Conservation (phyloP, 2,797 vertebrate genomes). For the Sphenopsis melanotis region DNA sequence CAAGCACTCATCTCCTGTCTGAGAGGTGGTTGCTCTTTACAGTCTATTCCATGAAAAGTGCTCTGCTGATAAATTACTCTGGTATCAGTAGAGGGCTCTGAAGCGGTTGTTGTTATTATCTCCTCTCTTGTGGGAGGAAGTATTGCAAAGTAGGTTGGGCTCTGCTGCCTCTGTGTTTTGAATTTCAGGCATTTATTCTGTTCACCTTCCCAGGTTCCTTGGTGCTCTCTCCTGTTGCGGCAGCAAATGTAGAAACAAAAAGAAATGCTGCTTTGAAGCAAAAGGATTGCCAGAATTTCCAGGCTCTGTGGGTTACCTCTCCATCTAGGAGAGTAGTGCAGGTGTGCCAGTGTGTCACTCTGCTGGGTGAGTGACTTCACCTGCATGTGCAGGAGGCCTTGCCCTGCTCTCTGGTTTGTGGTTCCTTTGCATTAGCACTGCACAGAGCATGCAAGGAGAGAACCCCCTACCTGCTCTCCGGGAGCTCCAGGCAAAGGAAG, state of each 20-base stretch:
- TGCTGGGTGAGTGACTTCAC: background rate
- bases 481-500: background rate
- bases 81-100: background rate
- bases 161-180: background rate
- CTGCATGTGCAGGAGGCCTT: rapidly evolving
- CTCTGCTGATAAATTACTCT: background rate
- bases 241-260: background rate
- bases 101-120: rapidly evolving
- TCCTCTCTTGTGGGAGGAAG: background rate
- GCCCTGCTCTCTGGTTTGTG: background rate
- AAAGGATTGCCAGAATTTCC: background rate
- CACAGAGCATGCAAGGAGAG: rapidly evolving
- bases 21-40: background rate
- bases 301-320: background rate
- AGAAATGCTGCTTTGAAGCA: background rate
- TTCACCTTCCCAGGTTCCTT: background rate
- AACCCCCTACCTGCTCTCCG: background rate
- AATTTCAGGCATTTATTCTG: background rate
- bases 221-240: background rate
- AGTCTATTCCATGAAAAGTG: background rate
- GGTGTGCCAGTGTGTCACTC: background rate
- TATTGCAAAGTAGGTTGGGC: background rate
- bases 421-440: rapidly evolving
- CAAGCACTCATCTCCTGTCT: background rate
- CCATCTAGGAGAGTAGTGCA: background rate